These are phyloP conservation scores for Aricia agestis DNA, from an alignment of 1,140 invertebrate species.

Conservation along the genomic window DNA sequence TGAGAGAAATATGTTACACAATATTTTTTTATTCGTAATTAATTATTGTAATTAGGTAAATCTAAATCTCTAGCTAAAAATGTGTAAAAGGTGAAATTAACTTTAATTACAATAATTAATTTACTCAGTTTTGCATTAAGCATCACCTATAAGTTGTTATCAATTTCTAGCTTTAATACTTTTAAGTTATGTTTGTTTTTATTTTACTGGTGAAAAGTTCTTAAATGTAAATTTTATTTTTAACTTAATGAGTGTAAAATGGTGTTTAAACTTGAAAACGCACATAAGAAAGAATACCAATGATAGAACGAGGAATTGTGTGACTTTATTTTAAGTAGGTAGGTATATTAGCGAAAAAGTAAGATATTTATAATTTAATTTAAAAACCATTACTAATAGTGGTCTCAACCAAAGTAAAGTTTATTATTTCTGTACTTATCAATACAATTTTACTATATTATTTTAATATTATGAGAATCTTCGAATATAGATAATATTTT, in stretches of 20 bases:
- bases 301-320: background rate
- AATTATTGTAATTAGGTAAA: too few species aligned
- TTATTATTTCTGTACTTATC: background rate
- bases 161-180: background rate
- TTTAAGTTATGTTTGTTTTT: conserved; percentile 2
- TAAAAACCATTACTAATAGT: background rate
- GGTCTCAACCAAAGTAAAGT: background rate
- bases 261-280: background rate
- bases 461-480: too few species aligned
- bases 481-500: too few species aligned
- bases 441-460: background rate
- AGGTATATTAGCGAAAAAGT: too few species aligned
- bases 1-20: too few species aligned
- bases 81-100: too few species aligned
- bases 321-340: background rate
- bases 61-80: too few species aligned
- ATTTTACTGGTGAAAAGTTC: background rate
- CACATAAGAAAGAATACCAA: background rate
- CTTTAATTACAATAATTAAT: background rate
- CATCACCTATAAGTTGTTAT: background rate
- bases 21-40: too few species aligned
- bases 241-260: background rate
- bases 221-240: background rate
- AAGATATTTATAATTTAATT: too few species aligned
- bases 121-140: background rate